Evolutionary conservation across 2,113 vertebrate species (phyloP).

Genomic region (Myotis yumanensis): DNA sequence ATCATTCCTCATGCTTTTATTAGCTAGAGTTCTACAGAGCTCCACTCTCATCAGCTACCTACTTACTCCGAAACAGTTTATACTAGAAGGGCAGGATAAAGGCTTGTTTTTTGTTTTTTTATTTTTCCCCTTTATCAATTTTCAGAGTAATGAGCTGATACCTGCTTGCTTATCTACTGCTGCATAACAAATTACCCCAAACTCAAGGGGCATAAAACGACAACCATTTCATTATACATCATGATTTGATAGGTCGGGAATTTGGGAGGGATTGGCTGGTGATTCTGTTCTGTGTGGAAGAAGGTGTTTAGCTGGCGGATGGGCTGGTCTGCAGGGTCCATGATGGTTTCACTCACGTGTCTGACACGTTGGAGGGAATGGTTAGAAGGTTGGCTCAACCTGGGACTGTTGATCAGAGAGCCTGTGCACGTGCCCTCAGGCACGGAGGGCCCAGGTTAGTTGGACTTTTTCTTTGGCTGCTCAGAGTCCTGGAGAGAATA

Average conservation of each 20-base stretch:
- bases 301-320: not conserved
- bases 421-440: not conserved
- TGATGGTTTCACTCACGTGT: not conserved
- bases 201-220: not conserved
- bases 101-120: not conserved
- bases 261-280: not conserved
- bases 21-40: not conserved
- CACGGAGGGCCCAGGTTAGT: not conserved
- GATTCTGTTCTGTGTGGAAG: not conserved
- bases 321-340: not conserved
- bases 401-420: not conserved
- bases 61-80: not conserved
- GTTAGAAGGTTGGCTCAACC: not conserved
- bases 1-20: not conserved
- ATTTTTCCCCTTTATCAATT: not conserved
- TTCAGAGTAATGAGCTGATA: conserved; percentile 28
- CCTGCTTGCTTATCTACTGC: not conserved
- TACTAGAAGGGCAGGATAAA: not conserved
- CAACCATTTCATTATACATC: not conserved
- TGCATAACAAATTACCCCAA: not conserved
- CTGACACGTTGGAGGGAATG: not conserved
- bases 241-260: not conserved
- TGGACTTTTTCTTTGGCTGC: not conserved
- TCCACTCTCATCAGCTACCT: not conserved
- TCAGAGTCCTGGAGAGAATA: not conserved